phyloP scores from a whole-genome alignment of 1,140 invertebrate species.

The Drosophila cardini region DNA sequence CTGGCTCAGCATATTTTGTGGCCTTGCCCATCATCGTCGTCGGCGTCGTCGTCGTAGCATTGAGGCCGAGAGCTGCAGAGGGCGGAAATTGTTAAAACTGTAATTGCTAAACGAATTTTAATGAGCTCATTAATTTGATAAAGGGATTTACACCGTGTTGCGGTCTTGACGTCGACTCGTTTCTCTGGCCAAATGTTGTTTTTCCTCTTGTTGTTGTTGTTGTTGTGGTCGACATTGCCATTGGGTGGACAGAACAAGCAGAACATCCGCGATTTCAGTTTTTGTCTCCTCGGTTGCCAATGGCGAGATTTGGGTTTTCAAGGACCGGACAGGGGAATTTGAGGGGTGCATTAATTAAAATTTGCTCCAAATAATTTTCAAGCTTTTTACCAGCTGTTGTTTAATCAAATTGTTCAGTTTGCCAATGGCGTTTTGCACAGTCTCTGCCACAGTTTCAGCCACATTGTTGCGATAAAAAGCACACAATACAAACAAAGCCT shows the following conservation, averaged over 20 bases:
- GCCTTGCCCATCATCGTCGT: conserved; percentile 6
- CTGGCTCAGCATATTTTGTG: conserved; percentile 62
- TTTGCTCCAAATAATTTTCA: conserved; percentile 73
- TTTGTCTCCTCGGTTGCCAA: conserved; percentile 26
- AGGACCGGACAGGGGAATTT: conserved; percentile 10
- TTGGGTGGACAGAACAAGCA: conserved; percentile 16
- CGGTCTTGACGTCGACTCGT: conserved; percentile 62
- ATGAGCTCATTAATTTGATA: conserved; percentile 84
- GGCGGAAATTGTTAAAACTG: conserved; percentile 83
- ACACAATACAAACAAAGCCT: conserved; percentile 15
- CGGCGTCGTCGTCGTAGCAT: conserved; percentile 45
- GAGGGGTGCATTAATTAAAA: conserved; percentile 74
- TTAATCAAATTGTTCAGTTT: conserved; percentile 71
- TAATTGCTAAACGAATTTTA: conserved; percentile 85
- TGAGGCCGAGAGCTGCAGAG: neutral
- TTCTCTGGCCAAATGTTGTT: conserved; percentile 61
- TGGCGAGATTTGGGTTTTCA: conserved; percentile 7
- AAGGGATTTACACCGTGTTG: conserved; percentile 83
- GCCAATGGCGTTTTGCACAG: conserved; percentile 51
- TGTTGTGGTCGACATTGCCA: conserved; percentile 44
- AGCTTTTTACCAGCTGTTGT: conserved; percentile 45
- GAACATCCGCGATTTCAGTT: neutral
- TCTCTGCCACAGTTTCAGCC: neutral
- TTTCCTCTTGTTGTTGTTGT: conserved; percentile 5
- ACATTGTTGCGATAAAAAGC: conserved; percentile 21